These are phyloP conservation scores for Suillia variegata DNA, from an alignment of 2,888 invertebrate genomes.

Conservation along the genomic window DNA sequence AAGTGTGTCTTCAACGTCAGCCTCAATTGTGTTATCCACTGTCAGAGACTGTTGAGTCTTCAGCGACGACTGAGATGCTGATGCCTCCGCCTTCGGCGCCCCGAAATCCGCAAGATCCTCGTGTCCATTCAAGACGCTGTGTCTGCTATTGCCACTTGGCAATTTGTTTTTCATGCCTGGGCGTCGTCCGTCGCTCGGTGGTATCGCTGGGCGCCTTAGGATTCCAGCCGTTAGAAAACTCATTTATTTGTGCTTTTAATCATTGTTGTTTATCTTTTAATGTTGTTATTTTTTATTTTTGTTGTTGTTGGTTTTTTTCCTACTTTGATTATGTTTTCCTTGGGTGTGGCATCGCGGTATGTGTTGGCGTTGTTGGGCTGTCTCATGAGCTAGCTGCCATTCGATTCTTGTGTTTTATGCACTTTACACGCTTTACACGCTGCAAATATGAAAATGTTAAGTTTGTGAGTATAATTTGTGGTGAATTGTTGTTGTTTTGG, in stretches of 20 bases:
- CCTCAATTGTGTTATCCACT: too few species aligned
- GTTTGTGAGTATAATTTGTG: not conserved
- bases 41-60: too few species aligned
- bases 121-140: not conserved
- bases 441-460: not conserved
- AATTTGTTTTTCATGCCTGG: not conserved
- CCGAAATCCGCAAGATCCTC: too few species aligned
- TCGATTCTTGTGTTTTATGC: not conserved
- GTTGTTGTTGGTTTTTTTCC: too few species aligned
- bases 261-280: conserved; percentile 12
- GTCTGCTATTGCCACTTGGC: not conserved
- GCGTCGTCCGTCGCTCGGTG: too few species aligned
- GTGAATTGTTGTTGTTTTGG: too few species aligned
- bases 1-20: not conserved
- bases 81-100: too few species aligned
- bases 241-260: conserved; percentile 13
- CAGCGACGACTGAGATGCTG: too few species aligned
- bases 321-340: not conserved
- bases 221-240: not conserved
- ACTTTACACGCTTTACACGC: not conserved
- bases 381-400: not conserved
- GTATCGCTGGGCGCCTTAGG: not conserved
- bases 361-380: not conserved
- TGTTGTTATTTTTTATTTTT: too few species aligned
- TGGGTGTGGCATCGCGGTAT: conserved; percentile 15